Percentiles rank a stretch among this genome's conserved stretches.
Conservation (phyloP, 1,140 invertebrate genomes). For the Drosophila gunungcola region DNA sequence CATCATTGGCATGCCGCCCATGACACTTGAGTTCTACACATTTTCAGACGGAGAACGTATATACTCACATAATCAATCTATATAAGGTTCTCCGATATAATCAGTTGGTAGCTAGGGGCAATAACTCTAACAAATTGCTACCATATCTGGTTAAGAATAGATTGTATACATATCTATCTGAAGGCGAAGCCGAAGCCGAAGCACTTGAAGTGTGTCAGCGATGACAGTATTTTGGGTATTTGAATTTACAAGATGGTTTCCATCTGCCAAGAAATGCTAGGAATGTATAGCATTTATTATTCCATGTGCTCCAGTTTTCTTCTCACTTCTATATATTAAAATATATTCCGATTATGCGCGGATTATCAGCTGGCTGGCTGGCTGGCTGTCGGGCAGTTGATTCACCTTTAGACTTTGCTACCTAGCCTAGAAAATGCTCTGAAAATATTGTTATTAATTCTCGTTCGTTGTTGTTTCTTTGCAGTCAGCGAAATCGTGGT, state of each 20-base stretch:
- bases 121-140: slow-evolving; percentile 32
- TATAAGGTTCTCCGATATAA: slow-evolving; percentile 28
- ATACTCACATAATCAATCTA: slow-evolving; percentile 29
- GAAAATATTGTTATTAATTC: slow-evolving; percentile 31
- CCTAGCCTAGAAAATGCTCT: slow-evolving; percentile 33
- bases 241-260: slow-evolving; percentile 37
- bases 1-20: slow-evolving; percentile 60
- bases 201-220: slow-evolving; percentile 41
- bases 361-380: slow-evolving; percentile 52
- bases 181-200: background rate
- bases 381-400: slow-evolving; percentile 30
- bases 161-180: slow-evolving; percentile 21
- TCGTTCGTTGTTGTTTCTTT: slow-evolving; percentile 44
- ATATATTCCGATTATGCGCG: slow-evolving; percentile 33
- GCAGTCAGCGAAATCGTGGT: slow-evolving; percentile 41
- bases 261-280: slow-evolving; percentile 40
- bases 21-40: slow-evolving; percentile 37
- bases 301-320: slow-evolving; percentile 49
- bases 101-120: slow-evolving; percentile 13
- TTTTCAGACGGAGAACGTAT: slow-evolving; percentile 10
- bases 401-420: slow-evolving; percentile 74
- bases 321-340: slow-evolving; percentile 11
- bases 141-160: slow-evolving; percentile 40
- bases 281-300: slow-evolving; percentile 45
- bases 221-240: slow-evolving; percentile 30